phyloP scores from a whole-genome alignment of 1,140 invertebrate species.

The Tribolium madens region DNA sequence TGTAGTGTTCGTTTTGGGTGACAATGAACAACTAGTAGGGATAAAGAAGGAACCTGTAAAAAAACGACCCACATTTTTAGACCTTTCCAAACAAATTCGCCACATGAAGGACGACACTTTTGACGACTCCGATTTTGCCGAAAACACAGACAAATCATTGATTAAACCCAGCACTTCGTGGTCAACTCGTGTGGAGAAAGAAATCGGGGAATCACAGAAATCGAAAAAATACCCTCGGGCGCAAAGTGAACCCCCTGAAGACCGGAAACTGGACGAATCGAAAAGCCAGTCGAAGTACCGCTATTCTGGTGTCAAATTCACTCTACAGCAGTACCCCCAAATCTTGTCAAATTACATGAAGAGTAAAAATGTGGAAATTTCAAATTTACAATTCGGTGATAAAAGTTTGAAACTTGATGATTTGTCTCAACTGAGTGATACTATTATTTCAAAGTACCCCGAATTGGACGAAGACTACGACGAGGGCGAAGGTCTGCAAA shows the following conservation, averaged over 20 bases:
- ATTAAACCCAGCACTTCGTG: conserved; percentile 56
- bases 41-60: conserved; percentile 65
- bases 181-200: conserved; percentile 50
- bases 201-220: conserved; percentile 9
- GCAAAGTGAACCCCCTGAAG: conserved; percentile 61
- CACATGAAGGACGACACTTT: conserved; percentile 11
- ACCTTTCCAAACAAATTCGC: conserved; percentile 39
- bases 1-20: conserved; percentile 83
- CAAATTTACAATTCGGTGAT: conserved; percentile 73
- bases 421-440: conserved; percentile 52
- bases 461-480: conserved; percentile 56
- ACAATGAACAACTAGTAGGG: conserved; percentile 75
- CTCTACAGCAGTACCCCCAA: conserved; percentile 77
- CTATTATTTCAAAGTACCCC: conserved; percentile 53
- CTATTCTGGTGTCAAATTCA: conserved; percentile 78
- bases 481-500: conserved; percentile 68
- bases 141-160: conserved; percentile 31
- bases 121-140: conserved; percentile 53
- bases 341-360: conserved; percentile 79
- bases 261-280: conserved; percentile 39
- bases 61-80: conserved; percentile 41
- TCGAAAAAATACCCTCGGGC: conserved; percentile 50
- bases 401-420: conserved; percentile 66
- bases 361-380: conserved; percentile 76
- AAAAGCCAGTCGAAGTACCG: conserved; percentile 67